phyloP scores from a whole-genome alignment of 2,797 vertebrate species.

The Channa striata region DNA sequence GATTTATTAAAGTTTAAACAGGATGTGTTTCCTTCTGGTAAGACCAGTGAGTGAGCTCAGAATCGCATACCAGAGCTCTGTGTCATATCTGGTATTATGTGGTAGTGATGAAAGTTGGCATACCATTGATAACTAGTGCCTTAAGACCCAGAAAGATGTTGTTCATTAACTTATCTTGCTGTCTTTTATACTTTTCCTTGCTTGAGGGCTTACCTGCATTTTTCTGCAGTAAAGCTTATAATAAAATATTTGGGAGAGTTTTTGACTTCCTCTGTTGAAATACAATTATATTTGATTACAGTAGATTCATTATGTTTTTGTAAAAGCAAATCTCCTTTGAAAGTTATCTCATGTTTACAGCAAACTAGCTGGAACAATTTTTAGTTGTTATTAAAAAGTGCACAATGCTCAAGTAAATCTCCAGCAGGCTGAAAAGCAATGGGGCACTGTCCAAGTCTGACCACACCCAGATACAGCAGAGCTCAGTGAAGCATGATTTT shows the following conservation, averaged over 20 bases:
- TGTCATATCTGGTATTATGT: conserved; percentile 9
- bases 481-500: no score
- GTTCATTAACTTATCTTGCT: neutral
- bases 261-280: no score
- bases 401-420: no score
- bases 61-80: conserved; percentile 14
- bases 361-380: no score
- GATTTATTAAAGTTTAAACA: neutral
- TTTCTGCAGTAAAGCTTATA: no score
- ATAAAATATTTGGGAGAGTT: no score
- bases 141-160: neutral
- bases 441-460: neutral
- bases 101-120: neutral
- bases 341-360: no score
- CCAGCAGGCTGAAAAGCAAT: neutral
- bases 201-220: no score
- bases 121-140: neutral
- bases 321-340: no score
- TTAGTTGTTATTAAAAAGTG: no score
- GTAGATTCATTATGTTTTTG: no score
- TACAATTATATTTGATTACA: no score
- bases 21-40: neutral
- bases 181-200: neutral
- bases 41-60: neutral
- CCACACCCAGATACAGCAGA: neutral